Conservation (phyloP, 2,888 invertebrate species). For the Apamea epomidion region DNA sequence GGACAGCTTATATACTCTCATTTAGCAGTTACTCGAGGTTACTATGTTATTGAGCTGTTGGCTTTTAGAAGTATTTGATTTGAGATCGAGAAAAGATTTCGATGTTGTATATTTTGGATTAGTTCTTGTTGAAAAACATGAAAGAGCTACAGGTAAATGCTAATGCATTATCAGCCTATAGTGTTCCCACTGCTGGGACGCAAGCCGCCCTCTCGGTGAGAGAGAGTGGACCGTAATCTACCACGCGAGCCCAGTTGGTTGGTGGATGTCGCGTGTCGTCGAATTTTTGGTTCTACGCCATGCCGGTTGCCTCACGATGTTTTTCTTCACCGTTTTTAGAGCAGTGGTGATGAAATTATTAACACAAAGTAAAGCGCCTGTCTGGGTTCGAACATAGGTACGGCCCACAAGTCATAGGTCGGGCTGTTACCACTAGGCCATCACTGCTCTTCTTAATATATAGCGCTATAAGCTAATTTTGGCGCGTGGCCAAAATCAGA, state of each 20-base stretch:
- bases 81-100: neutral
- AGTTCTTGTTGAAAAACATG: neutral
- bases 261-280: no score
- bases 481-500: no score
- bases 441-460: neutral
- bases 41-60: neutral
- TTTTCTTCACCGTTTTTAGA: no score
- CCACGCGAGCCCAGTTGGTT: no score
- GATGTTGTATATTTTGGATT: neutral
- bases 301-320: no score
- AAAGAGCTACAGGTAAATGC: neutral
- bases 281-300: no score
- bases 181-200: neutral
- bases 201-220: neutral
- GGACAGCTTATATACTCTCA: slow-evolving; percentile 33
- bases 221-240: no score
- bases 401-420: neutral
- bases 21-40: slow-evolving; percentile 32
- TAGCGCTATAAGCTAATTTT: no score
- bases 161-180: neutral
- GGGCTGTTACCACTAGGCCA: neutral
- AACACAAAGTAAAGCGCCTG: neutral
- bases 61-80: slow-evolving; percentile 18
- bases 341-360: neutral
- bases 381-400: neutral